These are phyloP conservation scores for Callospermophilus lateralis DNA, from an alignment of 2,113 vertebrate genomes.

Conservation along the genomic window DNA sequence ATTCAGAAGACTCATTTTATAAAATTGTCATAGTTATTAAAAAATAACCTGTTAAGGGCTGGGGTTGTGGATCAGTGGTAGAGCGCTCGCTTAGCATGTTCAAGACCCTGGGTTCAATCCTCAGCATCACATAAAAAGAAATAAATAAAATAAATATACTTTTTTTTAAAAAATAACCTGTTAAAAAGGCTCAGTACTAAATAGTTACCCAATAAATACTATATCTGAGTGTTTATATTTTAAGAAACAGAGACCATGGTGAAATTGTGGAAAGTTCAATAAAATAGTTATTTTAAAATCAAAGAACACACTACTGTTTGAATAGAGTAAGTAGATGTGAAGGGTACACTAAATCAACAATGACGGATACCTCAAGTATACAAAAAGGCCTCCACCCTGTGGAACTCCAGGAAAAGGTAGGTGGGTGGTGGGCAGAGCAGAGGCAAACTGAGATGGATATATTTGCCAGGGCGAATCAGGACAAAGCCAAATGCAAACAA, in stretches of 20 bases:
- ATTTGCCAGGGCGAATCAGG: background rate
- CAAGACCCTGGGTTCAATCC: too few relatives aligned
- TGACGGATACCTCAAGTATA: background rate
- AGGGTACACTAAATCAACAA: background rate
- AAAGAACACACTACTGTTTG: background rate
- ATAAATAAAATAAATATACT: too few relatives aligned
- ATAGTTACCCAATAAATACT: background rate
- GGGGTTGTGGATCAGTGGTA: too few relatives aligned
- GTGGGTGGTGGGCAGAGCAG: background rate
- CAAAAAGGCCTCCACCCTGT: background rate
- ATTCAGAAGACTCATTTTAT: background rate
- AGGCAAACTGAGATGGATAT: accelerated
- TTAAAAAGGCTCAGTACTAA: background rate
- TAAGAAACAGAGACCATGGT: background rate
- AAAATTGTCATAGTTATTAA: background rate
- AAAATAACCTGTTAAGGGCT: background rate
- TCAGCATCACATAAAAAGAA: too few relatives aligned
- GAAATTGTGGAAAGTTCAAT: background rate
- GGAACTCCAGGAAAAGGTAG: background rate
- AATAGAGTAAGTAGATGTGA: background rate
- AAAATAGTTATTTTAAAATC: background rate
- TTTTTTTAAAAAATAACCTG: background rate
- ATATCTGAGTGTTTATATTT: background rate
- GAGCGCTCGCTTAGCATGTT: too few relatives aligned
- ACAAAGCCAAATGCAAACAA: background rate